Base-by-base conservation (phyloP, 2,888 invertebrate genomes). In the Mystacides longicornis region DNA sequence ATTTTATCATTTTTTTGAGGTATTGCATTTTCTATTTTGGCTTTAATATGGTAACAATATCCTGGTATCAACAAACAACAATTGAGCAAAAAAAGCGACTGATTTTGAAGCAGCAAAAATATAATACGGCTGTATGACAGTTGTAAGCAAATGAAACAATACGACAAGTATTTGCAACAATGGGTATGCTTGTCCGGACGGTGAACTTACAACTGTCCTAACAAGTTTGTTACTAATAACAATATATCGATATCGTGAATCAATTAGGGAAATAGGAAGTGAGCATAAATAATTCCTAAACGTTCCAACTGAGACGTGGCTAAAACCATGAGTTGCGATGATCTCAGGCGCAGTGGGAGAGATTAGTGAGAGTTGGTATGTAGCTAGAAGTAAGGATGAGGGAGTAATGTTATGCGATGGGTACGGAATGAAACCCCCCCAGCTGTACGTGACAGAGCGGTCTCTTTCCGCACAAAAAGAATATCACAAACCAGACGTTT, bases 191-290 rank as follows among this genome's bases (percentile, higher is more conserved):
- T n/a, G n/a, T n/a, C n/a, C n/a, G n/a, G n/a, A n/a, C n/a, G n/a
- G n/a, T n/a, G n/a, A n/a, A n/a, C n/a, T n/a, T n/a, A n/a, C n/a
- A n/a, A n/a, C n/a, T n/a, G n/a, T 16, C 37, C n/a, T 37, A 16
- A 37, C 37, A 37, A n/a, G 37, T 37, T 16, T 37, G 37, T 37
- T 37, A 37, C n/a, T n/a, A n/a, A n/a, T n/a, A n/a, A n/a, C n/a
- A n/a, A 37, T 37, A 14, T 37, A 37, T 37, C 37, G 37, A 37
- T 37, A 37, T 37, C 37, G 37, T 37, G 37, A 37, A 37, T 37
- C 37, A 37, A 37, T 37, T 37, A 37, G 37, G 37, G 16, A n/a
- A 37, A 37, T 16, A 37, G 37, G 37, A 37, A 37, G 37, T 37
- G 14, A 37, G 3, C 37, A 37, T 37, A 37, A 37, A 37, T 37